phyloP scores from a whole-genome alignment of 2,888 invertebrate species.

The Hofmannophila pseudospretella region DNA sequence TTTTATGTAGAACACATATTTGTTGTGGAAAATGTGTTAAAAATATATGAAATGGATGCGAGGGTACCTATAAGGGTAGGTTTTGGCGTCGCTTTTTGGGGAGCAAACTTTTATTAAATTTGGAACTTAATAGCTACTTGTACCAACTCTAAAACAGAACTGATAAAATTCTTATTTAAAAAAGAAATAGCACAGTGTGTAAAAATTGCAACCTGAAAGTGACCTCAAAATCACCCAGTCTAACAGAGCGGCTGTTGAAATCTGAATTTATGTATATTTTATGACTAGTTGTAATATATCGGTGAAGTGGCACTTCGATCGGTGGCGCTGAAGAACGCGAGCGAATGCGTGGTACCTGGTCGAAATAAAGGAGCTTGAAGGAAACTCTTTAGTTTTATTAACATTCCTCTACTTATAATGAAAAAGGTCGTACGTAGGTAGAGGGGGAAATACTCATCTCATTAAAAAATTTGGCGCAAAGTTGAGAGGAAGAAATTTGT shows the following conservation, averaged over 20 bases:
- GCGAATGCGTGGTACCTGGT: constrained; percentile 37
- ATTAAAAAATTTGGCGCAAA: too few species aligned
- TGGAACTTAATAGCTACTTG: too few species aligned
- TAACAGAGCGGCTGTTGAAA: constrained; percentile 1
- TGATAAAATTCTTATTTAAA: too few species aligned
- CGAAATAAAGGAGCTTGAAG: constrained; percentile 71
- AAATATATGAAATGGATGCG: background rate
- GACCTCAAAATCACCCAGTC: background rate
- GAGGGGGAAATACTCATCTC: too few species aligned
- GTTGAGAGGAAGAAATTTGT: too few species aligned
- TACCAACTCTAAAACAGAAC: too few species aligned
- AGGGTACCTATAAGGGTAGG: background rate
- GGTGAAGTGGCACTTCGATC: constrained; percentile 8
- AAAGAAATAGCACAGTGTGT: too few species aligned
- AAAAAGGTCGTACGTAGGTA: too few species aligned
- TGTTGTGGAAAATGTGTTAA: constrained; percentile 28
- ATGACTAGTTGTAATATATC: constrained; percentile 8
- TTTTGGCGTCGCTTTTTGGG: background rate
- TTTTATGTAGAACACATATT: constrained; percentile 41
- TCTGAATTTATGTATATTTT: constrained; percentile 10
- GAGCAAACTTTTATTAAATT: too few species aligned
- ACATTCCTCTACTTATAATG: too few species aligned
- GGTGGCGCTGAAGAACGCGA: constrained; percentile 9
- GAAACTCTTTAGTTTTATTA: background rate
- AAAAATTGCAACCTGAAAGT: background rate